Base-by-base conservation (phyloP, 1,140 invertebrate species). In the Leptinotarsa texana region DNA sequence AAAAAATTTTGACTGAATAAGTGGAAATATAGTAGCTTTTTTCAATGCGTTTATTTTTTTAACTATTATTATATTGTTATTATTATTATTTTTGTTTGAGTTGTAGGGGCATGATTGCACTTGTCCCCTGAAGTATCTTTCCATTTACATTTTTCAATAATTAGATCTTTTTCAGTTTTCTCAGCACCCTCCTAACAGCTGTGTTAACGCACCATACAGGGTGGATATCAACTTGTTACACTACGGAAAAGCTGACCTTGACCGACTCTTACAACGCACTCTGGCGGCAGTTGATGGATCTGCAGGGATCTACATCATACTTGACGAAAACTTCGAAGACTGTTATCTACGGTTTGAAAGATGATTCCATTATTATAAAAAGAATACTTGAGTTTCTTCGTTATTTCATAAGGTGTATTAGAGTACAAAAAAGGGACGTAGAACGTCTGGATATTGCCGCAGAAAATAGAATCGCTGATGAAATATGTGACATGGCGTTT, bases 121-220 rank as follows among this genome's bases (percentile, higher is more conserved):
- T 42, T 42, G 33, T 42, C 33, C 33, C 33, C 33, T 11, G 33
- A 42, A 42, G 33, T 42, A 42, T 42, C 33, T 11, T 8, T 11
- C 8, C 33, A 42, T 42, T 42, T 42, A 42, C 33, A 42, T 42
- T 42, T 42, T 42, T 42, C 33, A 42, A 42, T 42, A 42, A 42
- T 42, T 11, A 42, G 33, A 42, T 11, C 33, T 74, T 69, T 67
- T 89, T 73, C 88, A 97, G 95, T 87, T 97, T 97, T 86, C 89
- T 97, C 72, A 96, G 95, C 83, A 96, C 94, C 17, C 87, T 97
- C 69, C 84, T 97, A 24, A 97, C 95, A 5, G 94, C 94, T 73
- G 92, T 97, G 27, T 86, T 97, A 63, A 96, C 94, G 0, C 90
- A 96, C 86, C 96, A 97, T 85, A 88, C 96, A 21, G 94, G 95